Evolutionary conservation across 2,888 invertebrate species (phyloP).

Genomic region (Chymomyza amoena): DNA sequence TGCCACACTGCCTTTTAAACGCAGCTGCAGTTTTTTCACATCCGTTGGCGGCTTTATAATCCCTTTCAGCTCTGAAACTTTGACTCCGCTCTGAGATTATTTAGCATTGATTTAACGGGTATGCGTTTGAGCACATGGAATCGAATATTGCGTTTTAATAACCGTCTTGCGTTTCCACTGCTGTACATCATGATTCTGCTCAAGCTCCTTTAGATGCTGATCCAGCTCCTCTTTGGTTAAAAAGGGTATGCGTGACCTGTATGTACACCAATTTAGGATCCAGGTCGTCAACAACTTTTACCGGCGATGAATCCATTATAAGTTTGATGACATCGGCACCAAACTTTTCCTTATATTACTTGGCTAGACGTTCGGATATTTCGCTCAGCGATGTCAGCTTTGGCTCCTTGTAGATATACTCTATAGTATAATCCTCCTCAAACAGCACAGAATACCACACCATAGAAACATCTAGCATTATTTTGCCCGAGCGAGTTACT

Average conservation of each 20-base stretch:
- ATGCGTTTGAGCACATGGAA: constrained; percentile 97
- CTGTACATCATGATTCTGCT: constrained; percentile 94
- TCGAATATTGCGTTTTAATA: constrained; percentile 91
- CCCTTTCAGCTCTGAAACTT: constrained; percentile 91
- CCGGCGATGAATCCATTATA: constrained; percentile 95
- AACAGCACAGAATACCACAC: constrained; percentile 89
- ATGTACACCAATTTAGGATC: constrained; percentile 93
- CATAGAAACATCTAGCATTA: constrained; percentile 95
- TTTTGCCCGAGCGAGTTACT: constrained; percentile 89
- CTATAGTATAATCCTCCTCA: constrained; percentile 90
- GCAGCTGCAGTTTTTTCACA: constrained; percentile 94
- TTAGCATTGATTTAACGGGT: constrained; percentile 85
- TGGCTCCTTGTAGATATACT: constrained; percentile 97
- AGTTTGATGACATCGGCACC: constrained; percentile 92
- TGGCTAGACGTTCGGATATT: constrained; percentile 91
- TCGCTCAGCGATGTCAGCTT: constrained; percentile 96
- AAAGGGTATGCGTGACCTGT: constrained; percentile 94
- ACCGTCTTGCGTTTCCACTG: constrained; percentile 95
- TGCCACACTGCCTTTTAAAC: constrained; percentile 94
- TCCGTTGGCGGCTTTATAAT: constrained; percentile 91
- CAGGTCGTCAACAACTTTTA: constrained; percentile 86
- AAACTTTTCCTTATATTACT: constrained; percentile 92
- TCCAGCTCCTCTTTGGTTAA: constrained; percentile 88
- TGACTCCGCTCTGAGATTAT: constrained; percentile 88
- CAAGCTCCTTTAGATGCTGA: constrained; percentile 90